Evolutionary conservation across 2,888 invertebrate species (phyloP), one percentile per base, ranked within the genome.

Genomic region (Microctonus brassicae): DNA sequence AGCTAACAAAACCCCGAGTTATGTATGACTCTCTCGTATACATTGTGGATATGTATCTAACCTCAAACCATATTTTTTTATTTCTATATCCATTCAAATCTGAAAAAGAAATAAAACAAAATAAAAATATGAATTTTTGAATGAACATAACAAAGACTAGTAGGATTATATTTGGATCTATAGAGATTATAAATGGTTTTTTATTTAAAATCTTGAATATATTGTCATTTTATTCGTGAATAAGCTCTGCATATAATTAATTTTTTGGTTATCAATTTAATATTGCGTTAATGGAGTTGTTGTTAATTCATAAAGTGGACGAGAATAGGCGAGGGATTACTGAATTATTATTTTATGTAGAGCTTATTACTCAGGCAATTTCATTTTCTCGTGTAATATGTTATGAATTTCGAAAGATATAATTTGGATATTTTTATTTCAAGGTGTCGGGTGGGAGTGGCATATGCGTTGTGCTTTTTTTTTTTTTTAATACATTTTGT

Each of bases 341-440:
- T 42, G 5, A 47, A 47, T 47, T 47, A n/a, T 47, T 17, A 20
- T 17, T 47, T 5, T 47, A 47, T 47, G 52, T 10, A 13, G 34
- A 65, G 26, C 60, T 70, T 53, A 76, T 68, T 74, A 74, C 67
- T 52, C 69, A 67, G 72, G 65, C 64, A 74, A 74, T 63, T 68
- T 33, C 72, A 72, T 75, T 75, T 55, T 47, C 47, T 71, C 62
- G 60, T 63, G 70, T 71, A 73, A 73, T 74, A 73, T 69, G 66
- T 64, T 70, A 70, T 76, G 67, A 75, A 76, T 74, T 76, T 69
- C 5, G 62, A 42, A 66, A 67, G 73, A 73, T 75, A 74, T 76
- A 74, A 75, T 76, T 73, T 67, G 60, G 39, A 65, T 34, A 58
- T 26, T 58, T 33, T 26, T n/a, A n/a, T n/a, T n/a, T n/a, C n/a